Evolutionary conservation across 2,888 invertebrate genomes (phyloP), one percentile per base, ranked within the genome.

Genomic region (Strigamia transsilvanica): DNA sequence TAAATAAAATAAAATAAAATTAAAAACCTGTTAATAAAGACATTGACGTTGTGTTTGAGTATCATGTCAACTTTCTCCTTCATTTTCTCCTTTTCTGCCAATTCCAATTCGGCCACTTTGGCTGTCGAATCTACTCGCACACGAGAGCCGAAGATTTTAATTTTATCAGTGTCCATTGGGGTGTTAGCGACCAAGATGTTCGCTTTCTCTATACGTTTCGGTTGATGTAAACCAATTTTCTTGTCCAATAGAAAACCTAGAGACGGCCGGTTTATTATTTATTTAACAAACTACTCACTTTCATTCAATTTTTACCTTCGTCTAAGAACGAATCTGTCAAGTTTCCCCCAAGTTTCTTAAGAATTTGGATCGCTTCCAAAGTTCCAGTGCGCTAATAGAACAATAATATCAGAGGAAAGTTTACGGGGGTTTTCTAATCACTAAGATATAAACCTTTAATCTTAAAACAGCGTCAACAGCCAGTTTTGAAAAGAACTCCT

Each of bases 111-210:
- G 5, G 99, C 99, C 84, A 99, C 96, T 89, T 99, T 91, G 10
- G 91, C 89, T 18, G 91, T 88, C 5, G 90, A 89, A 85, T 91
- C 91, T 9, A 91, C 90, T 80, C 89, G 87, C 21, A 91, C 97
- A 84, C 96, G 93, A 66, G 98, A 98, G 77, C 99, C 99, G 89
- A 99, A 99, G 27, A 99, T 89, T 91, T 99, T 99, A 85, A 99
- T 98, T 90, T 99, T 99, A 87, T 99, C 99, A 0, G 98, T 97
- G 90, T 99, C 99, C 99, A 99, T 99, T 0, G 99, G 97, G 12
- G 99, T 99, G 88, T 99, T 99, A 13, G 99, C 99, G 86, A 99
- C 96, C 32, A 99, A 91, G 87, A 99, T 98, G 87, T 93, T 94
- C 1, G 98, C 98, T 87, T 99, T 98, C 87, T 97, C 96, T 85